Evolutionary conservation across 64 coral and sea anemone species (phyloP), one percentile per base, ranked within the genome.

Genomic region (Orbicella faveolata): DNA sequence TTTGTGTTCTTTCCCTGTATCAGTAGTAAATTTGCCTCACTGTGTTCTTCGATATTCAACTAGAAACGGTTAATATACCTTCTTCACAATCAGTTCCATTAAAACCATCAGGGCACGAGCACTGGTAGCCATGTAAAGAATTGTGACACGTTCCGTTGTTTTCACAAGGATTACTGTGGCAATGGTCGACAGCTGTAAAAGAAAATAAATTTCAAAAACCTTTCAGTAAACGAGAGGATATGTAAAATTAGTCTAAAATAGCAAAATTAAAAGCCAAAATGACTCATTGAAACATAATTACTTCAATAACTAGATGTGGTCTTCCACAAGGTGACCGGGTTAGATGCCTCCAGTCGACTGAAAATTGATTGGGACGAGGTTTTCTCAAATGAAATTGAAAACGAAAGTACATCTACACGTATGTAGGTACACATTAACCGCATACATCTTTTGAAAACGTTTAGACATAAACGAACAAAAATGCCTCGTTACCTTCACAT

Each of bases 141-240:
- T 83, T 68, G 57, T 64, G 33, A 14, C 80, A 83, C 2, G 80
- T 83, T 34, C 80, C 80, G 52, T 83, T 83, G 54, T 83, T 83
- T 19, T 16, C 15, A 39, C 80, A 83, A 1, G 80, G 80, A 33
- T 33, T 83, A 26, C 80, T 83, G 13, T 17, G 15, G 52, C 80
- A 83, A 18, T 83, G 57, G 64, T 83, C 64, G 3, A 83, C 64
- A 63, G 55, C 80, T 83, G 64, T 64, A 19, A 20, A 83, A 16
- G 34, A 17, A 83, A 64, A 83, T 48, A 48, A 6, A 48, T 48
- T 48, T 48, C 5, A 48, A 48, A 6, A 6, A 48, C 44, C 3
- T 48, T 48, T 48, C 0, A 48, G 7, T 6, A 4, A 6, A 48
- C 30, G 30, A 30, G 30, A 30, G 39, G 39, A 41, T 41, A 41